Base-by-base conservation (phyloP, 2,888 invertebrate genomes). In the Diogma glabrata region DNA sequence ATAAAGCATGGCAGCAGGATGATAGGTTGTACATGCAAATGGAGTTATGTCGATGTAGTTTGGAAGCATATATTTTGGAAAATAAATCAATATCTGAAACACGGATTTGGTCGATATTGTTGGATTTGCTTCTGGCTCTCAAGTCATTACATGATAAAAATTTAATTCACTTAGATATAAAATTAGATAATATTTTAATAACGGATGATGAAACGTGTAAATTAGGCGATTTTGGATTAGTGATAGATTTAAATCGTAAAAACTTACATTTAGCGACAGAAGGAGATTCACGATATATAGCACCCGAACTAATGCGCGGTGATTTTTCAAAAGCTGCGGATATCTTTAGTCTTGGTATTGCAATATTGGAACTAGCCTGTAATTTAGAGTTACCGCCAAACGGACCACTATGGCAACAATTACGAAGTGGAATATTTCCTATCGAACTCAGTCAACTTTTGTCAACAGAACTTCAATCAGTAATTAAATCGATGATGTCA, bases 231-330 rank as follows among this genome's bases (percentile, higher is more conserved):
- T 87, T 87, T 66, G 87, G 87, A 10, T 70, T 87, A 12, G 76
- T 84, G 12, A 71, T 81, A 20, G 81, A 84, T 64, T 61, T 82
- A 24, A 73, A 75, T 51, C 72, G 72, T 64, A 72, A 72, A 59
- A 74, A 75, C 58, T 67, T 71, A 12, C 67, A 73, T 52, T 74
- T 77, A 55, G 75, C 75, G 10, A 75, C 76, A 7, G 85, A 87
- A 67, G 87, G 87, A 1, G 87, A 87, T 67, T 78, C 82, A 1
- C 80, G 82, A 56, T 87, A 87, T 64, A 69, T 87, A 58, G 84
- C 87, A 0, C 76, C 79, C 22, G 87, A 87, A 70, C 71, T 85
- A 17, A 69, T 87, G 63, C 72, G 77, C 55, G 77, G 77, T 16
- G 67, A 71, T 33, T 82, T 82, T 62, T 76, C 80, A 3, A 78